Conservation (phyloP, 2,888 invertebrate species). For the Meta bourneti region DNA sequence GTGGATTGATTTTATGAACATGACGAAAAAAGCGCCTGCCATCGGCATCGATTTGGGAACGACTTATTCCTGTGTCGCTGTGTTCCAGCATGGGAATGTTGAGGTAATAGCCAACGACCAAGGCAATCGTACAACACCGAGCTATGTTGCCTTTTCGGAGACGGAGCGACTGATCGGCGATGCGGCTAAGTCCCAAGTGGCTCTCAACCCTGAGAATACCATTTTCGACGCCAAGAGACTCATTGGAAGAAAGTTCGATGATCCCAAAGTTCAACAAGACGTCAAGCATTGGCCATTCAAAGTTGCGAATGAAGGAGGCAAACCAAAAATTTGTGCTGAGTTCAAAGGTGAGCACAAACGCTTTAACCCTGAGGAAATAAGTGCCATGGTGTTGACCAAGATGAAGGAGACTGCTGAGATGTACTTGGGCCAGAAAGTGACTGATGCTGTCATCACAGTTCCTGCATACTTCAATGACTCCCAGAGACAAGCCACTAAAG, state of each 20-base stretch:
- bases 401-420: constrained; percentile 88
- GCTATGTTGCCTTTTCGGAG: constrained; percentile 92
- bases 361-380: constrained; percentile 87
- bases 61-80: constrained; percentile 91
- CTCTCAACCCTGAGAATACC: constrained; percentile 89
- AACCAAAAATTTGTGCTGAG: constrained; percentile 79
- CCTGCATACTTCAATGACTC: constrained; percentile 89
- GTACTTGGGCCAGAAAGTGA: constrained; percentile 85
- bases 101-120: constrained; percentile 92
- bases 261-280: constrained; percentile 88
- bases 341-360: constrained; percentile 81
- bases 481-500: constrained; percentile 90
- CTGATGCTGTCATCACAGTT: constrained; percentile 89
- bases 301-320: constrained; percentile 85
- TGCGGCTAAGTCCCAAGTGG: constrained; percentile 91
- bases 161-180: constrained; percentile 91
- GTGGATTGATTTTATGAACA: no score
- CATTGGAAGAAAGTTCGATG: constrained; percentile 90
- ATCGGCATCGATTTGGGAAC: constrained; percentile 93
- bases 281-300: constrained; percentile 92
- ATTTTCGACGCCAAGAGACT: constrained; percentile 90
- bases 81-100: constrained; percentile 90
- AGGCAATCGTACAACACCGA: constrained; percentile 90
- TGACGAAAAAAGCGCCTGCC: constrained; percentile 66
- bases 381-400: constrained; percentile 86